Evolutionary conservation across 2,113 vertebrate genomes (phyloP).

Genomic region (Myotis davidii): DNA sequence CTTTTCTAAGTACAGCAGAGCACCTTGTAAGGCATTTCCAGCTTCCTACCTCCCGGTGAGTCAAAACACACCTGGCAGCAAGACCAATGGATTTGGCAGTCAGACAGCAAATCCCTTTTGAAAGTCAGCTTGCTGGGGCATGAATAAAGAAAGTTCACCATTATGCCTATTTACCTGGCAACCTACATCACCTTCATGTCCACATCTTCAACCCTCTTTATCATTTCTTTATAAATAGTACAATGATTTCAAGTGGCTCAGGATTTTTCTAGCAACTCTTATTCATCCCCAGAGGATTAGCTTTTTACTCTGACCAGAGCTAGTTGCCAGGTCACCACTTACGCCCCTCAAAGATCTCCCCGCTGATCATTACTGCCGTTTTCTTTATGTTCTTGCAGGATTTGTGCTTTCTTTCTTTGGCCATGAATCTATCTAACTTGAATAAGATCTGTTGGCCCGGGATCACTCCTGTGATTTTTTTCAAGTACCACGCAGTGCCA

Average conservation of each 20-base stretch:
- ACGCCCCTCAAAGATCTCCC: conserved; percentile 52
- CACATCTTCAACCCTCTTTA: conserved; percentile 37
- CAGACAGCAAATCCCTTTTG: conserved; percentile 66
- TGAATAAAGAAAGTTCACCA: conserved; percentile 56
- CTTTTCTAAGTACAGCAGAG: conserved; percentile 20
- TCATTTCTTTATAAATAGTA: conserved; percentile 58
- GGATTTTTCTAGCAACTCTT: conserved; percentile 59
- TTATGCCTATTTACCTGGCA: conserved; percentile 66
- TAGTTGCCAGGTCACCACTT: conserved; percentile 51
- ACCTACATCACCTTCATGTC: background rate
- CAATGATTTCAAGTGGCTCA: conserved; percentile 60
- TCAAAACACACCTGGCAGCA: conserved; percentile 61
- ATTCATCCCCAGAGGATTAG: conserved; percentile 47
- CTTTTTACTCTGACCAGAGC: conserved; percentile 47
- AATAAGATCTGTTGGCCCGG: background rate
- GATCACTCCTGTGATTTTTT: conserved; percentile 15
- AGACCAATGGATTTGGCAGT: conserved; percentile 37
- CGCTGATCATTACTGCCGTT: conserved; percentile 11
- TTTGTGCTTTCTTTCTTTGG: conserved; percentile 54
- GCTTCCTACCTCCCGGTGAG: background rate
- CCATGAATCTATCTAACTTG: background rate
- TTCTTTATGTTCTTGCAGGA: conserved; percentile 40
- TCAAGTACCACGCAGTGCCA: background rate
- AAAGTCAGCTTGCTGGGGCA: conserved; percentile 42
- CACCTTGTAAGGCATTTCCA: conserved; percentile 40